These are phyloP conservation scores for Julus scandinavius DNA, from an alignment of 2,888 invertebrate species.

Conservation along the genomic window DNA sequence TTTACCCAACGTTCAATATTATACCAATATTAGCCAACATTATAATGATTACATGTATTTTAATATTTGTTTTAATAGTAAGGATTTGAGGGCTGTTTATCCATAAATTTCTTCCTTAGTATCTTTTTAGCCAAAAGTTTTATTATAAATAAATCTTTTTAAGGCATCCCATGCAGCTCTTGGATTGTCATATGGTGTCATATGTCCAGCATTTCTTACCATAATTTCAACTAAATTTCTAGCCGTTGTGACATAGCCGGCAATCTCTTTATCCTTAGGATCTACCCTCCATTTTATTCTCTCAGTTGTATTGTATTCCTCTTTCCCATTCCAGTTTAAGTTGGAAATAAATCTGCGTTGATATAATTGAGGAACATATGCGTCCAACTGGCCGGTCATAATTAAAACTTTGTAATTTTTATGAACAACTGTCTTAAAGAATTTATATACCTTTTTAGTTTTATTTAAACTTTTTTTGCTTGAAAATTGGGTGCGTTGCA, in stretches of 20 bases:
- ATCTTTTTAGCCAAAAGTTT: neutral
- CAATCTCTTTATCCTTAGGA: neutral
- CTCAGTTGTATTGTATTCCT: neutral
- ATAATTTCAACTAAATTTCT: neutral
- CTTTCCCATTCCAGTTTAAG: neutral
- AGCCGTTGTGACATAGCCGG: neutral
- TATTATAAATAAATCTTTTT: constrained; percentile 9
- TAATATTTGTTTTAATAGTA: neutral
- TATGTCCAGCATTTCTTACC: neutral
- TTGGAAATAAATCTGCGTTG: neutral
- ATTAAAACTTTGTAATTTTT: constrained; percentile 18
- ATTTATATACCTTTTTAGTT: too few species aligned
- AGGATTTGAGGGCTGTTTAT: neutral
- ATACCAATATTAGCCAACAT: too few species aligned
- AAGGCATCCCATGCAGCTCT: neutral
- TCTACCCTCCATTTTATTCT: neutral
- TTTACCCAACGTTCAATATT: too few species aligned
- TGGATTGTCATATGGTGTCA: neutral
- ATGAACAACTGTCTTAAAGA: neutral
- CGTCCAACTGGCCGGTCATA: neutral
- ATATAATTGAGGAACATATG: neutral
- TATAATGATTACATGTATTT: too few species aligned
- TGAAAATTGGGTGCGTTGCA: too few species aligned
- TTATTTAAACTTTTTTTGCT: too few species aligned
- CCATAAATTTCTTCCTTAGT: too few species aligned